A percentile compares a stretch with the other conserved stretches of the same genome.
phyloP scores from a whole-genome alignment of 2,797 vertebrate species.

The Rhynchonycteris naso region DNA sequence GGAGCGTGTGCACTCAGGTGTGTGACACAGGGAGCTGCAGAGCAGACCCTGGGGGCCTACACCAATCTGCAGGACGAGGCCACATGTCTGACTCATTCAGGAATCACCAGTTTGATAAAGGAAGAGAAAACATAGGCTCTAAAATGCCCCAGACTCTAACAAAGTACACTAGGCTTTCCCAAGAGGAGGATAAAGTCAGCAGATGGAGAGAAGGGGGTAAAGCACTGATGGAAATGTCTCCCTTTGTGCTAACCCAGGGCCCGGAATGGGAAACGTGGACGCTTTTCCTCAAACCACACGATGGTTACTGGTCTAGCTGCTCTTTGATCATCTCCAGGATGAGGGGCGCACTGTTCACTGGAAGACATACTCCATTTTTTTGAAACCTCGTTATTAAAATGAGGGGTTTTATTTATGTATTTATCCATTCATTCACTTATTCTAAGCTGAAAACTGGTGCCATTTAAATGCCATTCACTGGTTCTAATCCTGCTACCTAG shows the following conservation, averaged over 20 bases:
- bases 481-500: neutral
- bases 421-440: neutral
- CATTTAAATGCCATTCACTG: neutral
- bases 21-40: neutral
- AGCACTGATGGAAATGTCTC: neutral
- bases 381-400: neutral
- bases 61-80: neutral
- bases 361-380: neutral
- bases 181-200: neutral
- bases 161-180: neutral
- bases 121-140: neutral
- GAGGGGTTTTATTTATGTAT: neutral
- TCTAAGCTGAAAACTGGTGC: neutral
- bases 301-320: neutral
- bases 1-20: neutral
- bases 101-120: neutral
- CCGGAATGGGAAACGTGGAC: neutral
- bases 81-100: neutral
- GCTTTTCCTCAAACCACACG: neutral
- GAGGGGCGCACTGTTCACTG: neutral
- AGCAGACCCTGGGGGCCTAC: neutral
- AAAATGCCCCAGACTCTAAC: neutral
- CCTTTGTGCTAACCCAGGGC: neutral
- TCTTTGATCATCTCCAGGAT: neutral
- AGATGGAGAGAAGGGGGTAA: neutral